Evolutionary conservation across 2,888 invertebrate species (phyloP), one percentile per base, ranked within the genome.

Genomic region (Eristalinus aeneus): DNA sequence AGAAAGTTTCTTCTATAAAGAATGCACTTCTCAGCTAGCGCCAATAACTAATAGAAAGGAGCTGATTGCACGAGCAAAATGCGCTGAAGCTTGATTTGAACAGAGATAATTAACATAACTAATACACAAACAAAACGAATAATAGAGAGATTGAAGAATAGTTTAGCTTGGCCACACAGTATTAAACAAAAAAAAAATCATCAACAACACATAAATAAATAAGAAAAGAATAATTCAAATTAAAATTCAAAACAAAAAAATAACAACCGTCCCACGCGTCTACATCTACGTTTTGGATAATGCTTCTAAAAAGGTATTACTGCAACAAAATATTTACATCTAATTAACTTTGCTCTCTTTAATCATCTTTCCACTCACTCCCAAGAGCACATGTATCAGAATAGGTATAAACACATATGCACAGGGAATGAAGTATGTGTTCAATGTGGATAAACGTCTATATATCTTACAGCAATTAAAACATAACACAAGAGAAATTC

Each of bases 321-420:
- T 73, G 73, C 71, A 80, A 80, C 67, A 64, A 65, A 68, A 63
- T 80, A 72, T 85, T 80, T 85, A 85, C 81, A 81, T 81, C 76
- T 81, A 76, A 73, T 79, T 67, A 79, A 65, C 60, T 56, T 76
- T 36, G 56, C 69, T 69, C 68, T 65, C 20, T 31, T 72, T 34
- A 39, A 46, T 67, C 54, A 71, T 82, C 67, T 53, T 53, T 83
- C 54, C 31, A 61, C 54, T 58, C n/a, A 16, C 46, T 16, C 46
- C 46, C 46, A 46, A 46, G 16, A n/a, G n/a, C 39, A 39, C n/a
- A 46, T 46, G 16, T 39, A 39, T 39, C 39, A 46, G 46, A 46
- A n/a, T 39, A 39, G 12, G 16, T 46, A 46, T 16, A 6, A 16
- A 46, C 16, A 39, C n/a, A n/a, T n/a, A 46, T 46, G 8, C 16